Evolutionary conservation across 2,797 vertebrate genomes (phyloP).

Genomic region (Sebastes itinus): DNA sequence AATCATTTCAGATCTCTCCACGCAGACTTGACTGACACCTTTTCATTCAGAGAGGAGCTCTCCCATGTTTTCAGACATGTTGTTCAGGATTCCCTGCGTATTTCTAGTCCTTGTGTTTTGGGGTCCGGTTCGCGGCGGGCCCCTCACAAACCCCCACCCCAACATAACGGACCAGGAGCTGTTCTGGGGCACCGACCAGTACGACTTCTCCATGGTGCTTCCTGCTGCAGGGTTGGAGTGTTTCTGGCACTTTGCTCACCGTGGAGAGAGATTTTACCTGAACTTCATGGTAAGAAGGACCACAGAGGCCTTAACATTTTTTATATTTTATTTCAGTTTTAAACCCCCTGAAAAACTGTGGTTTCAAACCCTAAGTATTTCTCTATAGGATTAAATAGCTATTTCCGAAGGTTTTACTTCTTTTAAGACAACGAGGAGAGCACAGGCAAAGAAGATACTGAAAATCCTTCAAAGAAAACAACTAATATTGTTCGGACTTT

Average conservation of each 20-base stretch:
- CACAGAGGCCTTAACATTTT: background rate
- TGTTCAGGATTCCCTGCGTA: constrained; percentile 7
- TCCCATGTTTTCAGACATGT: constrained; percentile 43
- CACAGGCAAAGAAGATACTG: too few species aligned
- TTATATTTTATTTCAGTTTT: background rate
- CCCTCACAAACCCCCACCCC: constrained; percentile 60
- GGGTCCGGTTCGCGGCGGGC: constrained; percentile 56
- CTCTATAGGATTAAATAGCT: too few species aligned
- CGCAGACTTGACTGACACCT: background rate
- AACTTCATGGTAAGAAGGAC: constrained; percentile 87
- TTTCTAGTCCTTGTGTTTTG: constrained; percentile 42
- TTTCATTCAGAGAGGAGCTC: background rate
- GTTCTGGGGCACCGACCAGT: constrained; percentile 85
- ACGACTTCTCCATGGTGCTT: constrained; percentile 89
- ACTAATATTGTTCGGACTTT: background rate
- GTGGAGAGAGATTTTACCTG: constrained; percentile 88
- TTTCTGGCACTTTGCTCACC: constrained; percentile 93
- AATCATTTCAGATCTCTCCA: constrained; percentile 79
- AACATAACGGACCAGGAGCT: constrained; percentile 75
- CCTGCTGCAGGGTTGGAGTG: constrained; percentile 81
- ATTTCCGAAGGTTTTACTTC: background rate
- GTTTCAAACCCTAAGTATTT: background rate
- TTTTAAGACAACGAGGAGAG: background rate
- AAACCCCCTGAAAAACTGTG: background rate
- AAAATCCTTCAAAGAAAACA: too few species aligned